Base-by-base conservation (phyloP, 1,140 invertebrate species). In the Eueides isabella region DNA sequence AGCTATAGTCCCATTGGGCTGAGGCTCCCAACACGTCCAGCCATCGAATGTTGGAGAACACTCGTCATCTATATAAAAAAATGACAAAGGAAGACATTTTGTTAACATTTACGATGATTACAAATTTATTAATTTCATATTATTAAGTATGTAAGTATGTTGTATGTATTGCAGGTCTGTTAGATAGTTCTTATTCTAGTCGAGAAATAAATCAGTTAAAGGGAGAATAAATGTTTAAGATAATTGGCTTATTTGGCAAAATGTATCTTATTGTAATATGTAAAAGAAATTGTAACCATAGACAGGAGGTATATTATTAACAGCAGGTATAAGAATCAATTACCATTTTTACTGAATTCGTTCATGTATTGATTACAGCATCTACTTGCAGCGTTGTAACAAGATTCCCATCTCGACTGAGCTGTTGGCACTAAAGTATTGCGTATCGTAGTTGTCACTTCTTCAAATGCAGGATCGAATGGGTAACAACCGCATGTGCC, bases 11-110 rank as follows among this genome's bases (percentile, higher is more conserved):
- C 86, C 89, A 0, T 81, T 81, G 19, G 75, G 62, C 5, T 90
- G 84, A 11, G 76, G 55, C 9, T 81, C 79, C 90, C 93, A 95
- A 77, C 94, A 95, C 2, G 87, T 92, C 94, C 94, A 95, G 0
- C 89, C 94, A 68, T 95, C 94, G 84, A 94, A 95, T 5, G 94
- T 88, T 0, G 90, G 82, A 19, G 86, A 63, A 30, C 61, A 63
- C 3, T 63, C 28, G 16, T 19, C 7, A 1, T 29, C 29, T 63
- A 19, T n/a, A 14, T 23, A 4, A 1, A 12, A 2, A 55, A 12
- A n/a, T n/a, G n/a, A n/a, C n/a, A 55, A 23, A 26, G 19, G 7
- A 5, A 6, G 0, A n/a, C n/a, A n/a, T n/a, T n/a, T n/a, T n/a
- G n/a, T n/a, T n/a, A n/a, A 44, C n/a, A 44, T 44, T 14, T 44